These are phyloP conservation scores for Mustela nigripes DNA, from an alignment of 2,113 vertebrate species.

Conservation along the genomic window DNA sequence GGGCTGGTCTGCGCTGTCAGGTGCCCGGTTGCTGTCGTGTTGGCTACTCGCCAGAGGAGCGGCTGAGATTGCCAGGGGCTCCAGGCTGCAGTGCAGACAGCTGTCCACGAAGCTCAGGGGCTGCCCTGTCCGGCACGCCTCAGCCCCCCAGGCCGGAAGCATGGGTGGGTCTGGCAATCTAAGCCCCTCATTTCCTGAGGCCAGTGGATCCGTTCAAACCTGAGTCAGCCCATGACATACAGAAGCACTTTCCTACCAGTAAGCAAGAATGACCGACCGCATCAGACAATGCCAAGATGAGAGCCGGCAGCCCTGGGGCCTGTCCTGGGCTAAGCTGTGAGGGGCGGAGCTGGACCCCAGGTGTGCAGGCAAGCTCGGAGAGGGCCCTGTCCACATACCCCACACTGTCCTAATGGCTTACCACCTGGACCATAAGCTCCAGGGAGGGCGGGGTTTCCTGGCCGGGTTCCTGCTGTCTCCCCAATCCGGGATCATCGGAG, in stretches of 20 bases:
- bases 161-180: not conserved
- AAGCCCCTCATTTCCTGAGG: not conserved
- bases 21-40: not conserved
- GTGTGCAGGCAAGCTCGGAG: not conserved
- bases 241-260: not conserved
- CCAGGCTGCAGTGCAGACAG: rapidly evolving
- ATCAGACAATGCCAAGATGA: not conserved
- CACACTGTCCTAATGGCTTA: not conserved
- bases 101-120: not conserved
- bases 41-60: not conserved
- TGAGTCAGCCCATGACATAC: not conserved
- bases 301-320: not conserved
- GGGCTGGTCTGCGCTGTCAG: not conserved
- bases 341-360: not conserved
- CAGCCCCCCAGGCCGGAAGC: not conserved
- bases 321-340: not conserved
- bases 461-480: not conserved
- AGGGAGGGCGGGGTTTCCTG: not conserved
- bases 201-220: not conserved
- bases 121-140: too few relatives aligned
- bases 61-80: not conserved
- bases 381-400: not conserved
- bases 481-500: not conserved
- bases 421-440: not conserved
- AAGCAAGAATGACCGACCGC: not conserved